Evolutionary conservation across 2,797 vertebrate genomes (phyloP).

Genomic region (Sebastes baramenuke): DNA sequence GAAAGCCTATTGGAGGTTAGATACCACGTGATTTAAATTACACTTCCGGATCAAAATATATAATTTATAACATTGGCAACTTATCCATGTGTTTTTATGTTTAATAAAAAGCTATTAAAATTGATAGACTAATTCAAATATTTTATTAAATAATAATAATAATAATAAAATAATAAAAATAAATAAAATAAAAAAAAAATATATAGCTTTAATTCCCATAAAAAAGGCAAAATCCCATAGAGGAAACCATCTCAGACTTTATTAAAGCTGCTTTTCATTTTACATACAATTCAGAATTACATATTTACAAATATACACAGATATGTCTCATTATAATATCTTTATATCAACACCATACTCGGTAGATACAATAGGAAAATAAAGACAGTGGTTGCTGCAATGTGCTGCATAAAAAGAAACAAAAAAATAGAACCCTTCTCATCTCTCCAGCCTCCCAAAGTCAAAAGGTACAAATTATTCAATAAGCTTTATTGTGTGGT

Average conservation of each 20-base stretch:
- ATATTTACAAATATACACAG: slow-evolving; percentile 87
- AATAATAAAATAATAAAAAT: too few species aligned
- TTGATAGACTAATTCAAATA: neutral
- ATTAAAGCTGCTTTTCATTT: slow-evolving; percentile 85
- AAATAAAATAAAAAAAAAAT: too few species aligned
- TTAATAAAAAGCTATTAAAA: neutral
- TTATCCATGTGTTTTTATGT: neutral
- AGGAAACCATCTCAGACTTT: slow-evolving; percentile 82
- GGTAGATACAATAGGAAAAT: slow-evolving; percentile 82
- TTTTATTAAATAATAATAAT: too few species aligned
- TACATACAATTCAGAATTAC: slow-evolving; percentile 87
- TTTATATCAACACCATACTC: slow-evolving; percentile 74
- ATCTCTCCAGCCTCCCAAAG: slow-evolving; percentile 36
- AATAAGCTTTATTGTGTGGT: slow-evolving; percentile 49
- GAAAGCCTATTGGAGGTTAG: slow-evolving; percentile 42
- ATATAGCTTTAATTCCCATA: neutral
- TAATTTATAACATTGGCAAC: neutral
- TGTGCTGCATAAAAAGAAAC: slow-evolving; percentile 86
- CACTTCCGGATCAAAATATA: slow-evolving; percentile 29
- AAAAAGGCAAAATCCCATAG: slow-evolving; percentile 8
- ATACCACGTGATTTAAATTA: slow-evolving; percentile 30
- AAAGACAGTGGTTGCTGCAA: slow-evolving; percentile 81
- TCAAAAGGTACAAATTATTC: slow-evolving; percentile 58
- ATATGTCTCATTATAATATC: slow-evolving; percentile 72
- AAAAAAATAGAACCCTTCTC: slow-evolving; percentile 71